These are phyloP conservation scores for Tachina fera DNA, from an alignment of 2,888 invertebrate genomes.

Conservation along the genomic window DNA sequence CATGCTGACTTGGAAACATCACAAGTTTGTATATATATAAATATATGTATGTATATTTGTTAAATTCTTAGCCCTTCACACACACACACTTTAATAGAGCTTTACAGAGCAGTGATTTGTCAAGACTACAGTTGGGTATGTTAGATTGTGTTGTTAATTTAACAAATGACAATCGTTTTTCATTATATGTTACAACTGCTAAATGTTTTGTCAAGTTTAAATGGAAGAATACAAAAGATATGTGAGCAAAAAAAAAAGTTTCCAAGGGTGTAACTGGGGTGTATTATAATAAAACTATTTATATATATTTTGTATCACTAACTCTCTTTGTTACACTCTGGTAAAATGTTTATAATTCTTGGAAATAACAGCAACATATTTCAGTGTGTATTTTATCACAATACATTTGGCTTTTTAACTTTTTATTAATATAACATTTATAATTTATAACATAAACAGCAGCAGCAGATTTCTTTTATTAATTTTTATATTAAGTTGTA, in stretches of 20 bases:
- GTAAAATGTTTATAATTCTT: background rate
- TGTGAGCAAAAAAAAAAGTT: constrained; percentile 9
- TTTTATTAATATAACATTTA: background rate
- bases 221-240: constrained; percentile 7
- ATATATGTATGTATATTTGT: background rate
- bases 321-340: constrained; percentile 2
- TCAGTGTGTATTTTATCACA: constrained; percentile 7
- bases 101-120: constrained; percentile 3
- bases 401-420: constrained; percentile 4
- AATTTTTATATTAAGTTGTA: background rate
- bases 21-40: no score
- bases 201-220: constrained; percentile 40
- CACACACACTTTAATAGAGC: constrained; percentile 5
- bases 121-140: background rate
- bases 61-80: background rate
- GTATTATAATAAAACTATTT: constrained; percentile 9
- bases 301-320: background rate
- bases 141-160: constrained; percentile 53
- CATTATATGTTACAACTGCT: constrained; percentile 21
- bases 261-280: constrained; percentile 30
- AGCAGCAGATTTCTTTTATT: background rate
- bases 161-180: constrained; percentile 60
- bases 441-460: background rate
- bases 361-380: constrained; percentile 33
- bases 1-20: no score